Evolutionary conservation across 2,113 vertebrate species (phyloP), one percentile per base, ranked within the genome.

Genomic region (Trogon surrucura): DNA sequence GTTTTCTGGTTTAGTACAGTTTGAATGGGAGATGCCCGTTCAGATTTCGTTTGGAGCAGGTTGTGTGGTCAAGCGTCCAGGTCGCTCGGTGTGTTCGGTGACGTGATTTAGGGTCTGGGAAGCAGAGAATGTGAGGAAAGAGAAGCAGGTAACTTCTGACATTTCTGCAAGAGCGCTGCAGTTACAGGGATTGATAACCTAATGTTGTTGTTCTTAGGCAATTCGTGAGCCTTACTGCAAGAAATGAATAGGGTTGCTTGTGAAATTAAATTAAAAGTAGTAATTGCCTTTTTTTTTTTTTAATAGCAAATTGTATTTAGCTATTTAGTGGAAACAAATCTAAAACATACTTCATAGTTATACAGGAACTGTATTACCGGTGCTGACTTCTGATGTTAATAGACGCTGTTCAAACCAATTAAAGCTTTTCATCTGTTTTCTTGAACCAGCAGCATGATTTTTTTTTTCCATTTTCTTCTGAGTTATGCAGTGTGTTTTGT

Each of bases 291-390:
- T 91, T 89, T 92, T 73, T 73, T 87, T 47, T 91, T 58, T 6
- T 0, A 30, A 73, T 90, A 95, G 94, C 80, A 97, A 95, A 97
- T 98, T 97, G 85, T 96, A 93, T 96, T 95, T 96, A 97, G 96
- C 79, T 95, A 97, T 98, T 98, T 95, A 98, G 95, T 96, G 95
- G 69, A 97, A 97, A 97, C 95, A 95, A 81, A 92, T 95, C 57
- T 91, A 71, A 95, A 97, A 73, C 53, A 58, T 90, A 86, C 67
- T 94, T 96, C 81, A 61, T 95, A 91, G 88, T 93, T 95, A 70
- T 27, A 38, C 64, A 93, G 95, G 89, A 97, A 80, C 87, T 81
- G 53, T 89, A 89, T 91, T 97, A 79, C 91, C 38, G 34, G 64
- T 97, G 85, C 85, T 92, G 93, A 95, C 85, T 96, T 97, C 56